Base-by-base conservation (phyloP, 2,888 invertebrate genomes). In the Oscheius onirici region DNA sequence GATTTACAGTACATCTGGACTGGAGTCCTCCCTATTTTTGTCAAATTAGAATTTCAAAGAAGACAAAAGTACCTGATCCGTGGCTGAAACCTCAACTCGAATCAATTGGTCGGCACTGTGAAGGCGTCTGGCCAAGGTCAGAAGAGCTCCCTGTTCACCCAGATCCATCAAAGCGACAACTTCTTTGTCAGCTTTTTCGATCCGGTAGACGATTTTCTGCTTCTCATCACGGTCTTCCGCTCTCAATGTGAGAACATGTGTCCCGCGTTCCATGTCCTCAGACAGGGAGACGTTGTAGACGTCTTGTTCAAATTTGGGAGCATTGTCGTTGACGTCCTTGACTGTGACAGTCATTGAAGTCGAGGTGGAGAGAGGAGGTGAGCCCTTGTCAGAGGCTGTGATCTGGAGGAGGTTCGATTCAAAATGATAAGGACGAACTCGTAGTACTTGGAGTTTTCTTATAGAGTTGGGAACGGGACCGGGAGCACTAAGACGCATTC, bases 341-440 rank as follows among this genome's bases (percentile, higher is more conserved):
- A 87, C 78, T 20, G 76, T 67, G 40, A 87, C 80, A 3, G 69
- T 71, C 63, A 87, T 74, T 1, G 74, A 71, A 3, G 88, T 87
- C 3, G 88, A 85, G 1, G 89, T 83, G 2, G 88, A 87, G 51
- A 84, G 76, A 3, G 88, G 85, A 0, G 95, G 94, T 0, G 92
- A 91, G 0, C 97, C 97, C 58, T 93, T 92, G 88, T 99, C 99
- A 26, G 94, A 91, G 0, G 97, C 97, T 61, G 93, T 76, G n/a
- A 85, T 73, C 83, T 83, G 66, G 15, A 79, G 66, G 15, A 17
- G 61, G 15, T 51, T n/a, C n/a, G n/a, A n/a, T n/a, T n/a, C n/a
- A n/a, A n/a, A n/a, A n/a, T n/a, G n/a, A n/a, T n/a, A n/a, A n/a
- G n/a, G n/a, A n/a, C n/a, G n/a, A n/a, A n/a, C n/a, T n/a, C n/a